Percentiles rank a stretch among this genome's conserved stretches.
These are phyloP conservation scores for Molorchus minor DNA, from an alignment of 2,888 invertebrate genomes.

Conservation along the genomic window DNA sequence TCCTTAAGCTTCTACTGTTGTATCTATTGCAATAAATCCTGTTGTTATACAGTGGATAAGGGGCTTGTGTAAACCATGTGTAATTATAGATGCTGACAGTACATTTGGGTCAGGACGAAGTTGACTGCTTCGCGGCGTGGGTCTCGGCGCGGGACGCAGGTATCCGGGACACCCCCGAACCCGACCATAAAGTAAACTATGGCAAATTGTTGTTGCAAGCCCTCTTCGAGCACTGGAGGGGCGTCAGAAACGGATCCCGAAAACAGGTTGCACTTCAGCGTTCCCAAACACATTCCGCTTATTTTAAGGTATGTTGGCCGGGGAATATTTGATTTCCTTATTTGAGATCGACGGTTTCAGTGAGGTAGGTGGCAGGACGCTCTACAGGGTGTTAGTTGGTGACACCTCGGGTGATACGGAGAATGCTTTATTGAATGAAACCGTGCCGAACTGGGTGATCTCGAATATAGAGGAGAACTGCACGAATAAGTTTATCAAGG, in stretches of 20 bases:
- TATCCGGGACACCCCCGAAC: slow-evolving; percentile 68
- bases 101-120: slow-evolving; percentile 96
- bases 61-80: too few relatives aligned
- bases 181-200: slow-evolving; percentile 93
- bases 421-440: slow-evolving; percentile 88
- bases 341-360: slow-evolving; percentile 69
- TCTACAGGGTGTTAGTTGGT: slow-evolving; percentile 87
- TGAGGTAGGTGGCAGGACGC: slow-evolving; percentile 93
- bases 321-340: too few relatives aligned
- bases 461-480: slow-evolving; percentile 94
- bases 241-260: slow-evolving; percentile 76
- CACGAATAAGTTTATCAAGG: slow-evolving; percentile 94
- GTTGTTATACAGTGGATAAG: too few relatives aligned
- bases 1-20: too few relatives aligned
- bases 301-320: slow-evolving; percentile 95
- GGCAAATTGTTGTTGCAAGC: slow-evolving; percentile 94
- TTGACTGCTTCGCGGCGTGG: slow-evolving; percentile 98
- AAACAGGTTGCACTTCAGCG: slow-evolving; percentile 81
- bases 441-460: slow-evolving; percentile 94
- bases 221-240: slow-evolving; percentile 91
- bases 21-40: too few relatives aligned
- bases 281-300: slow-evolving; percentile 95
- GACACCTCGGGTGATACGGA: slow-evolving; percentile 97
- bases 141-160: slow-evolving; percentile 96
- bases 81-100: slow-evolving; percentile 93